A percentile compares a stretch with the other conserved stretches of the same genome.
Conservation (phyloP, 2,113 vertebrate genomes). For the Grallaria varia region DNA sequence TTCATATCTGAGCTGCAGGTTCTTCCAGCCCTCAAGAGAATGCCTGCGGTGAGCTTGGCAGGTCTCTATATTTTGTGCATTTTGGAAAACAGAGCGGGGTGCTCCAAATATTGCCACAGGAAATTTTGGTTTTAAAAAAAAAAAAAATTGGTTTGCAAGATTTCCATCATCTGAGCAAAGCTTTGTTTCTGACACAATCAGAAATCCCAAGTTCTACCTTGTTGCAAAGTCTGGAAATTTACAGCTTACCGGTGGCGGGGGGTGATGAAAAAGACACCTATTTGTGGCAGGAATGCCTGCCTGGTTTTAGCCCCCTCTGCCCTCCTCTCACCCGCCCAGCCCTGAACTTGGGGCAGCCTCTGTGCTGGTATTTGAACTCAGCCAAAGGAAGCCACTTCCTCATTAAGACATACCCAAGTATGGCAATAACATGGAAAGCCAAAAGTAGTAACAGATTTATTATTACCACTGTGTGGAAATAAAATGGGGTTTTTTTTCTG, state of each 20-base stretch:
- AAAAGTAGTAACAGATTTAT: slow-evolving; percentile 71
- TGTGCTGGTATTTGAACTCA: slow-evolving; percentile 19
- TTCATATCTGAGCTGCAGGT: background rate
- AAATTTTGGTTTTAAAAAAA: background rate
- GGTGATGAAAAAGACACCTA: background rate
- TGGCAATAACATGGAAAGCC: slow-evolving; percentile 46
- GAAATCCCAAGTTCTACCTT: background rate
- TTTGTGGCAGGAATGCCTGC: background rate
- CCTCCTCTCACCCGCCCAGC: background rate
- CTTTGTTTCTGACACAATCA: background rate
- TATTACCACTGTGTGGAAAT: slow-evolving; percentile 65
- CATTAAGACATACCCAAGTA: slow-evolving; percentile 70
- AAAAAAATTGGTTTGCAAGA: background rate
- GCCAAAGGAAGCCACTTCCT: slow-evolving; percentile 59
- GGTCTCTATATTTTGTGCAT: background rate
- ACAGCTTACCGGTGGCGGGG: background rate
- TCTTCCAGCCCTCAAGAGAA: background rate
- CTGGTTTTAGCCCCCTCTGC: background rate
- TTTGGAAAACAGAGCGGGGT: background rate
- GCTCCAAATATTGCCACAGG: background rate
- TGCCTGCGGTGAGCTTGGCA: background rate
- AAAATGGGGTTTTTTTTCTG: background rate
- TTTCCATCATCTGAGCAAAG: background rate
- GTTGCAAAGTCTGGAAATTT: background rate
- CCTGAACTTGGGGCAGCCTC: background rate